Conservation (phyloP, 1,140 invertebrate species). For the Pantala flavescens region DNA sequence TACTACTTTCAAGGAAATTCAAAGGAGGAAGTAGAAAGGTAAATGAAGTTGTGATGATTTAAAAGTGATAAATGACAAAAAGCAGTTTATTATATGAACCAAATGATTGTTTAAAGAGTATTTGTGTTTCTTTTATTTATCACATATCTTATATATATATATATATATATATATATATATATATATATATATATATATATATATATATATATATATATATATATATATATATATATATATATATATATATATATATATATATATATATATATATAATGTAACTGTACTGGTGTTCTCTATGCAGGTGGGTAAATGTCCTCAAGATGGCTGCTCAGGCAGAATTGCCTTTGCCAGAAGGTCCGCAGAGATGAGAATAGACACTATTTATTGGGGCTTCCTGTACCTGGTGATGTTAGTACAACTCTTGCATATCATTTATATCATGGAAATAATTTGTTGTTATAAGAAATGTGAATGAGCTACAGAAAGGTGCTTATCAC, state of each 20-base stretch:
- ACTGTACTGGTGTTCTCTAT: constrained; percentile 16
- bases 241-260: too few species aligned
- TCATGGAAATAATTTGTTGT: background rate
- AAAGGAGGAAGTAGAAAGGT: constrained; percentile 39
- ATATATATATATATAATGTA: too few species aligned
- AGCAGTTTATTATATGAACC: too few species aligned
- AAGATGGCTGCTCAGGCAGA: constrained; percentile 41
- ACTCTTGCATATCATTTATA: constrained; percentile 11
- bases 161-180: too few species aligned
- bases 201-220: too few species aligned
- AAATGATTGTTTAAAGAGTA: too few species aligned
- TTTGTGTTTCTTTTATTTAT: too few species aligned
- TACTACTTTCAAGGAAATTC: constrained; percentile 44
- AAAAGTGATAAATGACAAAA: too few species aligned
- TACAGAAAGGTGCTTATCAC: background rate
- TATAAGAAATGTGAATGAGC: background rate
- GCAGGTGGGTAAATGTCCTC: constrained; percentile 38
- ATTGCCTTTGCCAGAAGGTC: constrained; percentile 29
- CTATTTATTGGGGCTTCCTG: background rate
- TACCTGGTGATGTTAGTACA: constrained; percentile 10
- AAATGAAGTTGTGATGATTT: too few species aligned
- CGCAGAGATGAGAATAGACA: constrained; percentile 12
- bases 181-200: too few species aligned
- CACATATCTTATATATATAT: too few species aligned
- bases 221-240: too few species aligned